Percentiles rank a stretch among this genome's conserved stretches.
phyloP scores from a whole-genome alignment of 2,113 vertebrate genomes.

The Oreochromis tanganicae region DNA sequence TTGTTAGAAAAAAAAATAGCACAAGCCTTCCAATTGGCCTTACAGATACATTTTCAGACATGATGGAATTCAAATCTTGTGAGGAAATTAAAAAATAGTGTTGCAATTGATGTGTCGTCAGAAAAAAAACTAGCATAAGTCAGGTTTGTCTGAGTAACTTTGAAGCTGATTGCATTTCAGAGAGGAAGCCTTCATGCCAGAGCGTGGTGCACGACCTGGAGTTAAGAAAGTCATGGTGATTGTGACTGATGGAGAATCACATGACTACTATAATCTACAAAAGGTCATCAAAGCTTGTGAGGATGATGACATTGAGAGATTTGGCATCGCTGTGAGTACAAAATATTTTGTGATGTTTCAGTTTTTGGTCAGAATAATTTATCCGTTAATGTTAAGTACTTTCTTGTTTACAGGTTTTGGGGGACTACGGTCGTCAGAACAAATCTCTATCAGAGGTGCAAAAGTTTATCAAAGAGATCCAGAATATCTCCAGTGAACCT shows the following conservation, averaged over 20 bases:
- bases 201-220: constrained; percentile 81
- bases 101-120: background rate
- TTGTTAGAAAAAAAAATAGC: background rate
- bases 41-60: background rate
- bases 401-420: constrained; percentile 80
- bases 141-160: background rate
- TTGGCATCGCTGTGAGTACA: constrained; percentile 90
- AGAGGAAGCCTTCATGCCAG: constrained; percentile 85
- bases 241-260: constrained; percentile 95
- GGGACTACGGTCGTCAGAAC: constrained; percentile 89
- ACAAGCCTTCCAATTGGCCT: background rate
- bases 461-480: constrained; percentile 89
- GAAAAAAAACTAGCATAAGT: background rate
- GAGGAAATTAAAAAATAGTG: background rate
- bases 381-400: background rate
- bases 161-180: constrained; percentile 54
- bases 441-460: constrained; percentile 74
- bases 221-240: constrained; percentile 97
- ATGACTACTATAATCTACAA: constrained; percentile 77
- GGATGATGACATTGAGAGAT: constrained; percentile 83
- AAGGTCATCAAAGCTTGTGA: constrained; percentile 80
- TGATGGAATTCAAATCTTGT: background rate
- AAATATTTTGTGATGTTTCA: background rate
- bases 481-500: constrained; percentile 83
- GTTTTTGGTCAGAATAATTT: background rate